Evolutionary conservation across 2,113 vertebrate species (phyloP), one percentile per base, ranked within the genome.

Genomic region (Amphilophus citrinellus): DNA sequence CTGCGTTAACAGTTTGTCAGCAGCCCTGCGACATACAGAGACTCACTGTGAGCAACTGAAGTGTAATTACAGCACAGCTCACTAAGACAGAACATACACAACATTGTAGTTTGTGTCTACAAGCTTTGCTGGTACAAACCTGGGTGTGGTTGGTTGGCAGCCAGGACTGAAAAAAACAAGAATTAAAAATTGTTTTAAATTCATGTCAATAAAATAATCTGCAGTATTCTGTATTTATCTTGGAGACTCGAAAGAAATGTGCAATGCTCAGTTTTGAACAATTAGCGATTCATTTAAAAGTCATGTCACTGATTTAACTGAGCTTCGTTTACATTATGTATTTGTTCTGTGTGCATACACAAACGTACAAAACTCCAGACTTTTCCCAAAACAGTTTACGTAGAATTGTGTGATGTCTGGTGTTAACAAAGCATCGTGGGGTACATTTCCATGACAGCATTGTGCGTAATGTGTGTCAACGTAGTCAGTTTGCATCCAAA

Each of bases 391-490:
- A 39, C 77, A 83, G 62, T 89, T 91, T 85, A 84, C 47, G 77
- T 79, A 75, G 77, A 93, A 88, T 87, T 86, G 89, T 84, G 81
- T 24, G 63, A 84, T 84, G 84, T 78, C 71, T 75, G 86, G 87
- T 85, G 87, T 92, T 93, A 92, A 92, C 89, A 87, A 84, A 90
- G 90, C 83, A 84, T 90, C 89, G 79, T 39, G 57, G 79, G 82
- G 71, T 80, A 35, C 71, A 91, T 93, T 93, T 94, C 84, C 77
- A 89, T 91, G 87, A 86, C 84, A 82, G 80, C 80, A 84, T 84
- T 91, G 88, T 86, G 86, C 86, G 81, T 92, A 90, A 93, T 93
- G 86, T 91, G 81, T 93, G 91, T 94, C 91, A 93, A 92, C 88
- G 90, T 57, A 71, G 87, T 89, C 87, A 39, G 88, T 90, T 88